phyloP scores from a whole-genome alignment of 2,113 vertebrate genomes.

The Phaethornis superciliosus region DNA sequence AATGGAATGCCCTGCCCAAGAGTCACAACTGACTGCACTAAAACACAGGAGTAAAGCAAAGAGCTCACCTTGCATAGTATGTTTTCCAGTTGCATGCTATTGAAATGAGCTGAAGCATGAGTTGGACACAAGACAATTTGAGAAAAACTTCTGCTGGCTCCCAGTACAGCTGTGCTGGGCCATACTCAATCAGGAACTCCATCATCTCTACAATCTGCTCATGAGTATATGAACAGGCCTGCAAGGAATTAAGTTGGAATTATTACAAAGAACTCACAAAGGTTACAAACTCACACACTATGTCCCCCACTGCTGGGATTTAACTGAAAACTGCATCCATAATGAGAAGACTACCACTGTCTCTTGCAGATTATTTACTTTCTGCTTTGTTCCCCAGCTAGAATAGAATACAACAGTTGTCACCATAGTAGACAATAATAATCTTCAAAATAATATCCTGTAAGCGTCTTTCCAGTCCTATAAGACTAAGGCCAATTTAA shows the following conservation, averaged over 20 bases:
- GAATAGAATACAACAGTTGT: neutral
- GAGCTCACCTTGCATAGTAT: slow-evolving; percentile 92
- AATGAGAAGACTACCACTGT: neutral
- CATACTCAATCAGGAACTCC: slow-evolving; percentile 97
- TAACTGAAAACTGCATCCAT: neutral
- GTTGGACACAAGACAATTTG: slow-evolving; percentile 95
- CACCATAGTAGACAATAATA: neutral
- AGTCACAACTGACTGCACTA: neutral
- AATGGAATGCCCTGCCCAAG: neutral
- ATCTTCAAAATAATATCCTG: neutral
- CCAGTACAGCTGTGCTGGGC: slow-evolving; percentile 94
- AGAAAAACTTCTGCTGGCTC: slow-evolving; percentile 98
- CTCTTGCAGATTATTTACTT: neutral
- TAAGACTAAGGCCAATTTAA: neutral
- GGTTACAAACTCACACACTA: neutral
- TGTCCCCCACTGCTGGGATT: neutral
- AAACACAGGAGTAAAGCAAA: neutral
- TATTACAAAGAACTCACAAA: neutral
- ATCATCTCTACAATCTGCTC: slow-evolving; percentile 99
- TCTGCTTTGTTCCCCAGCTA: neutral
- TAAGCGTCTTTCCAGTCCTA: neutral
- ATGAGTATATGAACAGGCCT: slow-evolving; percentile 95
- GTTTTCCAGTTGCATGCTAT: slow-evolving; percentile 99
- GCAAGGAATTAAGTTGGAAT: neutral
- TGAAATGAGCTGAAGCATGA: slow-evolving; percentile 95